A percentile compares a stretch with the other conserved stretches of the same genome.
phyloP scores from a whole-genome alignment of 2,113 vertebrate species.

The Zosterops lateralis region DNA sequence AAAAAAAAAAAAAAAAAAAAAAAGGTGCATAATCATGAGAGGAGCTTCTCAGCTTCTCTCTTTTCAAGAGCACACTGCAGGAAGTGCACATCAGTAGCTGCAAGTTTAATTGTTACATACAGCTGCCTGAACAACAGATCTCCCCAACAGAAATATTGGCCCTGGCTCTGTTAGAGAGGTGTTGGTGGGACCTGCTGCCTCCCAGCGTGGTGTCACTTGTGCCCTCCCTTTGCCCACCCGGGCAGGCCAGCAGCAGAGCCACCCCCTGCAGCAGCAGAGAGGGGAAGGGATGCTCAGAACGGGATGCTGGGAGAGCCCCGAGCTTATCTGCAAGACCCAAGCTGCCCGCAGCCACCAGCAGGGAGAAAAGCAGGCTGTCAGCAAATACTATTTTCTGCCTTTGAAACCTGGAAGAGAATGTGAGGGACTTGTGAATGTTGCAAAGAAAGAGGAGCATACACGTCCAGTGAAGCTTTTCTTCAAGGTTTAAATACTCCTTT shows the following conservation, averaged over 20 bases:
- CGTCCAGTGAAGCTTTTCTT: conserved; percentile 43
- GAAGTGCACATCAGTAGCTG: not conserved
- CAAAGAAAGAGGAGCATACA: not conserved
- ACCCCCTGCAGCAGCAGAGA: not conserved
- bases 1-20: not conserved
- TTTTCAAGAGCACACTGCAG: not conserved
- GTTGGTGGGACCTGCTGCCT: not conserved
- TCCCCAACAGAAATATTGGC: accelerated
- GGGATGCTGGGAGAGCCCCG: not conserved
- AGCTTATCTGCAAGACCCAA: not conserved
- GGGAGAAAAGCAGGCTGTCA: not conserved
- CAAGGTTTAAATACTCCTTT: conserved; percentile 59
- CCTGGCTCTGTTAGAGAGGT: not conserved
- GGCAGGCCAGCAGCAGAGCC: not conserved
- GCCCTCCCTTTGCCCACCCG: not conserved
- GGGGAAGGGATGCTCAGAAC: not conserved
- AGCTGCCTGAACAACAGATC: not conserved
- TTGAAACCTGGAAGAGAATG: not conserved
- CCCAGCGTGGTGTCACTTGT: accelerated
- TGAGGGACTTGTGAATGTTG: not conserved
- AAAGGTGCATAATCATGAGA: not conserved
- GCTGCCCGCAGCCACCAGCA: not conserved
- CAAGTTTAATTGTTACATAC: not conserved
- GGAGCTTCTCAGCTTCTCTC: not conserved
- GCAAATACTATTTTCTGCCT: conserved; percentile 35